These are phyloP conservation scores for Crioceris asparagi DNA, from an alignment of 2,888 invertebrate species.

Conservation along the genomic window DNA sequence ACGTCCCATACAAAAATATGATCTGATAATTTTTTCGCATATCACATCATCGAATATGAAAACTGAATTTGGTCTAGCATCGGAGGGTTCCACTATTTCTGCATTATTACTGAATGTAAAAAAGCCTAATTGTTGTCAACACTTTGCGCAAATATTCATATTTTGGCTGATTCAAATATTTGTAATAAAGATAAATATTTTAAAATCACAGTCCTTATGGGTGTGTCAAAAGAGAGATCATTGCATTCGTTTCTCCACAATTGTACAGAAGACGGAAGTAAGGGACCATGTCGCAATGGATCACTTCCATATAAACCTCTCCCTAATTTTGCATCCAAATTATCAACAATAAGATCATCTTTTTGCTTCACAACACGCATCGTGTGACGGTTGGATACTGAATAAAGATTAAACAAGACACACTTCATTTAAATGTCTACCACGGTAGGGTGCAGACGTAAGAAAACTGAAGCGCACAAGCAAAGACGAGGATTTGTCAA, in stretches of 20 bases:
- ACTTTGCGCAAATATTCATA: too few relatives aligned
- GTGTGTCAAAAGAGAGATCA: too few relatives aligned
- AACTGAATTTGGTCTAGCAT: slow-evolving; percentile 9
- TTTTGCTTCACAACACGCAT: background rate
- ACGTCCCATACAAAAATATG: slow-evolving; percentile 24
- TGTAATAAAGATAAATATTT: too few relatives aligned
- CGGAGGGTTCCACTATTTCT: slow-evolving; percentile 6
- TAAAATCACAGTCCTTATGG: too few relatives aligned
- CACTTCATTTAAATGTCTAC: background rate
- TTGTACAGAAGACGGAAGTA: background rate
- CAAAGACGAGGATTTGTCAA: background rate
- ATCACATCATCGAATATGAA: slow-evolving; percentile 12
- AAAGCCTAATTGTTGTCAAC: too few relatives aligned
- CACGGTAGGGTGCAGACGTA: background rate
- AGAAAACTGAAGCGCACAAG: background rate
- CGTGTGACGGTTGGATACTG: background rate
- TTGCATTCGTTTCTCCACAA: background rate
- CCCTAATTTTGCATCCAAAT: too few relatives aligned
- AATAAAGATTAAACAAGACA: background rate
- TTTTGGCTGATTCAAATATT: too few relatives aligned
- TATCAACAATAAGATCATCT: background rate
- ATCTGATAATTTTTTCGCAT: slow-evolving; percentile 8
- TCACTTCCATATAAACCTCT: too few relatives aligned
- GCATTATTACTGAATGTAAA: slow-evolving; percentile 3
- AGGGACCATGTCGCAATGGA: background rate